Conservation (phyloP, 1,140 invertebrate species). For the Tetranychus urticae region DNA sequence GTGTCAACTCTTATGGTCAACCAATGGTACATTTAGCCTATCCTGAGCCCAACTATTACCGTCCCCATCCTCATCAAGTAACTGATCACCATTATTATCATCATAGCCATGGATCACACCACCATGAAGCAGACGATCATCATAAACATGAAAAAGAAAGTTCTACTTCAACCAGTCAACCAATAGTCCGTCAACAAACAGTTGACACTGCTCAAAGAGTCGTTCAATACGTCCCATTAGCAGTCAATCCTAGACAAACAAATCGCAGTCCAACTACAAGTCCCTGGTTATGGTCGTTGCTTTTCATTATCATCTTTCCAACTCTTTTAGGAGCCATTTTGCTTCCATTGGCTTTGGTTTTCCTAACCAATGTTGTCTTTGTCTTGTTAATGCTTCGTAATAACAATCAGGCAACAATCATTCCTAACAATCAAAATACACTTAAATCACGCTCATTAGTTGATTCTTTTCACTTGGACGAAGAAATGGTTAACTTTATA, state of each 20-base stretch:
- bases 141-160: background rate
- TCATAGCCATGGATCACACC: background rate
- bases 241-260: too few species aligned
- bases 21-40: too few species aligned
- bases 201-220: background rate
- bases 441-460: too few species aligned
- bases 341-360: background rate
- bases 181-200: background rate
- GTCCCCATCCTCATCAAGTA: too few species aligned
- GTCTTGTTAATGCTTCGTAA: background rate
- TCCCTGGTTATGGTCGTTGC: background rate
- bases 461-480: too few species aligned
- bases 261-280: background rate
- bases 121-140: background rate
- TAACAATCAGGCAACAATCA: background rate
- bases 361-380: background rate
- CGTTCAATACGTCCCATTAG: background rate
- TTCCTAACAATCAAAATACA: too few species aligned
- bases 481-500: too few species aligned
- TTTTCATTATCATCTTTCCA: background rate
- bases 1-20: too few species aligned
- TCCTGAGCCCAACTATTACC: too few species aligned
- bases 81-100: background rate
- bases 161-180: background rate
- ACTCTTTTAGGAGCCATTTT: background rate